Conservation (phyloP, 2,113 vertebrate species). For the Periophthalmodon schlosseri region DNA sequence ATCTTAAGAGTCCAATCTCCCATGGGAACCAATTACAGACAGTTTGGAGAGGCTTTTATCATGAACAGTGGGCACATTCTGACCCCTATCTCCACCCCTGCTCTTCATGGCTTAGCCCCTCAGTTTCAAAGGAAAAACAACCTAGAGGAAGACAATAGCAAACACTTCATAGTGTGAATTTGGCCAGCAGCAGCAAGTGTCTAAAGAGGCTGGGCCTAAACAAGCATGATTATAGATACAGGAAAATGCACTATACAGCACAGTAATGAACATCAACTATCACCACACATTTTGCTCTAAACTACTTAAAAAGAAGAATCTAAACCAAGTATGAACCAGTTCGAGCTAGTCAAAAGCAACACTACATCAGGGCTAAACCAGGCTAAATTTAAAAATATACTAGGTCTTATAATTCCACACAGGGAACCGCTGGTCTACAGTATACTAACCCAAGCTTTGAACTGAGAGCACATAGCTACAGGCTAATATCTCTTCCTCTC, state of each 20-base stretch:
- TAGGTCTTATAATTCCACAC: background rate
- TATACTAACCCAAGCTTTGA: background rate
- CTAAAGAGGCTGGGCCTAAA: conserved; percentile 24
- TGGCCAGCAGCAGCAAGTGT: conserved; percentile 7
- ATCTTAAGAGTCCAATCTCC: conserved; percentile 21
- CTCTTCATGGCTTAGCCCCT: conserved; percentile 12
- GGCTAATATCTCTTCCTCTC: conserved; percentile 32
- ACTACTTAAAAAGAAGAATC: background rate
- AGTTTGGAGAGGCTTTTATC: conserved; percentile 35
- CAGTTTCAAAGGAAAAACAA: conserved; percentile 13
- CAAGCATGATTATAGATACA: background rate
- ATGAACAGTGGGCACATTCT: conserved; percentile 1
- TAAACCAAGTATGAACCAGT: background rate
- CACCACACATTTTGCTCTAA: background rate
- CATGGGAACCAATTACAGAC: conserved; percentile 51
- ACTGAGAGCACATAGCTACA: conserved; percentile 29
- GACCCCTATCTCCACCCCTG: conserved; percentile 24
- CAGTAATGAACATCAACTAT: background rate
- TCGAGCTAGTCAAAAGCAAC: background rate
- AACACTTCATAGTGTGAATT: conserved; percentile 7
- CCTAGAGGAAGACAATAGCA: conserved; percentile 8
- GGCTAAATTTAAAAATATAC: background rate
- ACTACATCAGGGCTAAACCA: background rate
- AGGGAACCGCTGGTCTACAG: background rate
- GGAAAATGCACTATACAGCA: background rate